Conservation (phyloP, 2,113 vertebrate species). For the Periophthalmodon schlosseri region DNA sequence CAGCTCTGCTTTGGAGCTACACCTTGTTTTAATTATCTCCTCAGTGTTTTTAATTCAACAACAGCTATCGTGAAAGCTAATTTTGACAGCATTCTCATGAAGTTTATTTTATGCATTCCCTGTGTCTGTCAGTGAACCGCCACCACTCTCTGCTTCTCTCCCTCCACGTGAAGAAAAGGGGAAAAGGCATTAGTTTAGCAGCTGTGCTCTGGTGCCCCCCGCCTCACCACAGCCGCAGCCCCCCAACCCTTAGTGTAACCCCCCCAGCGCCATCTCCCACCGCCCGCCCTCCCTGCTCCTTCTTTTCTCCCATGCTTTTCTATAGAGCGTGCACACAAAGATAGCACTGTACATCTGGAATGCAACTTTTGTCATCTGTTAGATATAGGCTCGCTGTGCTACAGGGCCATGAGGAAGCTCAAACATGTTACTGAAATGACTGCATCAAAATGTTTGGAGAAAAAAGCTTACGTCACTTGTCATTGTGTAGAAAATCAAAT, state of each 20-base stretch:
- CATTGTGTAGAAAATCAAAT: not conserved
- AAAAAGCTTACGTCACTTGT: conserved; percentile 5
- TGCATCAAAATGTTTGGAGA: conserved; percentile 17
- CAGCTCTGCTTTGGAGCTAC: conserved; percentile 46
- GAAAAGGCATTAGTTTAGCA: conserved; percentile 74
- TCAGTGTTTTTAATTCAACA: conserved; percentile 60
- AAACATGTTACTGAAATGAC: conserved; percentile 76
- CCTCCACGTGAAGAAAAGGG: conserved; percentile 33
- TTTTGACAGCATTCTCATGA: conserved; percentile 27
- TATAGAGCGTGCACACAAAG: conserved; percentile 77
- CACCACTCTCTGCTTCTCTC: conserved; percentile 50
- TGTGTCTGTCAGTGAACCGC: conserved; percentile 45
- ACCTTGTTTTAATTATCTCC: conserved; percentile 55
- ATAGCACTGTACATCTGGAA: conserved; percentile 82
- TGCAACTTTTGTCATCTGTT: conserved; percentile 81
- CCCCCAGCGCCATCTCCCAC: conserved; percentile 25
- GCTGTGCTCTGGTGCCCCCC: conserved; percentile 73
- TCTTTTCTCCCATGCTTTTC: conserved; percentile 71
- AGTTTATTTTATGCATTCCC: not conserved
- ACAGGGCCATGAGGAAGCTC: conserved; percentile 55
- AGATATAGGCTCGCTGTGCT: conserved; percentile 70
- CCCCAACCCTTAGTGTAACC: conserved; percentile 42
- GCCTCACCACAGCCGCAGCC: conserved; percentile 13
- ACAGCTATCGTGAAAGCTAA: conserved; percentile 54
- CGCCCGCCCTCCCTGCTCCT: conserved; percentile 27